A percentile compares a stretch with the other conserved stretches of the same genome.
These are phyloP conservation scores for Myrmecophaga tridactyla DNA, from an alignment of 2,113 vertebrate genomes.

Conservation along the genomic window DNA sequence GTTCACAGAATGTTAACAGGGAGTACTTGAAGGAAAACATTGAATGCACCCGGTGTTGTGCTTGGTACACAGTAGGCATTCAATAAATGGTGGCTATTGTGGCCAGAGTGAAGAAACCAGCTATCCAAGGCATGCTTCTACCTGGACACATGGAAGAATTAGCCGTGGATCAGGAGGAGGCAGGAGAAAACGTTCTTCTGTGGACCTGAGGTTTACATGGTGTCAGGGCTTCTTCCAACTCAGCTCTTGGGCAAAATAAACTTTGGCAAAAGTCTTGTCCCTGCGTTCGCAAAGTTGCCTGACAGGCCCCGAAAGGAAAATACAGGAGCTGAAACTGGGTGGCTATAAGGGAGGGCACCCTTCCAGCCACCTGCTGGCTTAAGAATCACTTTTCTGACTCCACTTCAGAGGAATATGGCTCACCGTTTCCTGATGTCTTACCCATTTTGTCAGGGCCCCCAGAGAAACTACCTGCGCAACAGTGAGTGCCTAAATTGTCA, in stretches of 20 bases:
- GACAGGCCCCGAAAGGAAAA: conserved; percentile 48
- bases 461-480: background rate
- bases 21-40: background rate
- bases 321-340: background rate
- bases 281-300: conserved; percentile 32
- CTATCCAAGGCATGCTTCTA: background rate
- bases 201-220: background rate
- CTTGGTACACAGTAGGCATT: background rate
- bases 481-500: background rate
- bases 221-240: background rate
- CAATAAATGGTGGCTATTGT: background rate
- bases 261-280: conserved; percentile 17
- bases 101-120: background rate
- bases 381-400: conserved; percentile 14
- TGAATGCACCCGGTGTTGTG: background rate
- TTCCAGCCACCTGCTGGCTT: background rate
- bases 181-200: background rate
- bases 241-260: background rate
- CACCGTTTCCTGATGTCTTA: background rate
- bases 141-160: background rate
- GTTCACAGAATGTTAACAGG: background rate
- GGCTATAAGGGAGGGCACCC: background rate
- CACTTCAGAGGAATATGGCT: background rate
- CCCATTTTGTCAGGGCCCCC: background rate
- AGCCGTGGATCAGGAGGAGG: background rate